Percentiles rank a stretch among this genome's conserved stretches.
phyloP scores from a whole-genome alignment of 1,140 invertebrate species.

The Sitophilus oryzae region DNA sequence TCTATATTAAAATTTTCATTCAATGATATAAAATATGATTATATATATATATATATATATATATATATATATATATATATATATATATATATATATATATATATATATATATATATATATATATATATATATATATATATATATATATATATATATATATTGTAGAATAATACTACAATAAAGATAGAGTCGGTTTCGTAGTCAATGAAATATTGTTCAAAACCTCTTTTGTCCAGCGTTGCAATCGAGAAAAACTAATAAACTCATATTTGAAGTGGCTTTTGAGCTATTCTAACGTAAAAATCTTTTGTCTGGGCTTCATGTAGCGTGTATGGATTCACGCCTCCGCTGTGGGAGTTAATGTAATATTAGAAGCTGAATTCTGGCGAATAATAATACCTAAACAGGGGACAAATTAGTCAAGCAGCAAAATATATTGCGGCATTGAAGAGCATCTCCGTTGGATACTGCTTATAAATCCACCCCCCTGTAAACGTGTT shows the following conservation, averaged over 20 bases:
- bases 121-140: conserved; percentile 10
- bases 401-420: conserved; percentile 21
- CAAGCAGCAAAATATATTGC: conserved; percentile 24
- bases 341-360: conserved; percentile 8
- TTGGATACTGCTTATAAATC: conserved; percentile 12
- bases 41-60: conserved; percentile 5
- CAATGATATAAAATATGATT: neutral
- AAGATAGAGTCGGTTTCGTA: no score
- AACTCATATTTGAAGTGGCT: neutral
- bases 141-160: conserved; percentile 7
- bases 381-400: conserved; percentile 9
- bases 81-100: conserved; percentile 9
- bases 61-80: conserved; percentile 7
- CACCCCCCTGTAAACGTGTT: conserved; percentile 12
- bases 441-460: conserved; percentile 17
- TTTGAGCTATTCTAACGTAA: neutral
- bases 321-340: conserved; percentile 21
- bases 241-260: neutral
- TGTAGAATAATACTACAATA: no score
- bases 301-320: conserved; percentile 21
- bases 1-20: neutral
- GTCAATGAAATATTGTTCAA: no score
- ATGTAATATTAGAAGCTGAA: conserved; percentile 19
- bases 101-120: conserved; percentile 9
- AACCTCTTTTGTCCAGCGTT: no score